Conservation (phyloP, 1,140 invertebrate genomes). For the Camponotus vicinus region DNA sequence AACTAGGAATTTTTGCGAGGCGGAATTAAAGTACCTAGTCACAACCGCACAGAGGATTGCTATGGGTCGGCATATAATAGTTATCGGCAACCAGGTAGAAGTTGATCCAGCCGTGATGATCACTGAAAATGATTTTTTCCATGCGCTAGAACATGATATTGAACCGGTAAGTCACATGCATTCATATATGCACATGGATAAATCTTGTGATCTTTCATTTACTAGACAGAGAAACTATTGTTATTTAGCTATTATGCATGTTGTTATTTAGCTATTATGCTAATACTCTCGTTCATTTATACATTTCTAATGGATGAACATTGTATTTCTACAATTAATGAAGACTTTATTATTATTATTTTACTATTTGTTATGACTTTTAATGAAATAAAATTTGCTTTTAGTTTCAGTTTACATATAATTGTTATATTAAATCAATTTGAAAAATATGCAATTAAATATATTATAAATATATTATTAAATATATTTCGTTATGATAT, state of each 20-base stretch:
- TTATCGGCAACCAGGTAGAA: conserved; percentile 95
- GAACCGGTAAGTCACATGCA: conserved; percentile 92
- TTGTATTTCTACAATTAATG: background rate
- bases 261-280: too few species aligned
- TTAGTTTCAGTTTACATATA: background rate
- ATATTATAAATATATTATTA: too few species aligned
- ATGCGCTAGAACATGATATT: conserved; percentile 98
- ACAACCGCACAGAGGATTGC: conserved; percentile 99
- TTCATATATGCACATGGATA: too few species aligned
- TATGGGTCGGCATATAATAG: conserved; percentile 99
- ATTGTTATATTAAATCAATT: background rate
- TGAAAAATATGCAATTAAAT: background rate
- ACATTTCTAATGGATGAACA: too few species aligned
- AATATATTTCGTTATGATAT: too few species aligned
- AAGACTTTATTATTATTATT: background rate
- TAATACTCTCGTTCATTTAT: too few species aligned
- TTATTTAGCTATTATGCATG: too few species aligned
- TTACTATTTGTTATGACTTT: background rate
- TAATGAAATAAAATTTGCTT: background rate
- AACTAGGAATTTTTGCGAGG: conserved; percentile 99
- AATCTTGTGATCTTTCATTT: background rate
- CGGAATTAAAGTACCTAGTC: conserved; percentile 99
- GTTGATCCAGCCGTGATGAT: conserved; percentile 98
- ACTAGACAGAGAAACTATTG: background rate
- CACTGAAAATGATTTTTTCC: conserved; percentile 95